Percentiles rank a stretch among this genome's conserved stretches.
Conservation (phyloP, 2,888 invertebrate species). For the Caenorhabditis doughertyi region DNA sequence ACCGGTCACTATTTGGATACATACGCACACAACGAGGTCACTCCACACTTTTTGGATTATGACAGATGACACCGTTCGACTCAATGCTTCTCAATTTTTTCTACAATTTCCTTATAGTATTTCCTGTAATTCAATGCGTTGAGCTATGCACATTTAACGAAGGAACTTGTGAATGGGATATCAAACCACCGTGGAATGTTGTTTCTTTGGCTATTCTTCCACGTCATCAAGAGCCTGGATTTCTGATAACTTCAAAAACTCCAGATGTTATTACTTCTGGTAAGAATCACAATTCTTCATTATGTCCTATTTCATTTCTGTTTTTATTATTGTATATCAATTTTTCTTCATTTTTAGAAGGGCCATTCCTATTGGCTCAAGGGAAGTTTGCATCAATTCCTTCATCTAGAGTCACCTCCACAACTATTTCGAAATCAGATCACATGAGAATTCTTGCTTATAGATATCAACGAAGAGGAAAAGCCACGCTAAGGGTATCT, state of each 20-base stretch:
- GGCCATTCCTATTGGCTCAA: constrained; percentile 59
- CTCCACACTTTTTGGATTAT: constrained; percentile 26
- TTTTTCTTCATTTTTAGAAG: constrained; percentile 25
- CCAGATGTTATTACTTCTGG: constrained; percentile 39
- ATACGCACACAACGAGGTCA: constrained; percentile 40
- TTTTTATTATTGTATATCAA: neutral
- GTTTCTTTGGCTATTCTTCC: constrained; percentile 45
- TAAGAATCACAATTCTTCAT: neutral
- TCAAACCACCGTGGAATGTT: constrained; percentile 63
- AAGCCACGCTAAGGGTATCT: constrained; percentile 30
- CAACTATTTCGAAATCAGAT: constrained; percentile 34
- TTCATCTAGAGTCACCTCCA: constrained; percentile 13
- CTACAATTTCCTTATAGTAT: neutral
- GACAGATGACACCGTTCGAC: constrained; percentile 37
- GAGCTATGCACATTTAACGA: constrained; percentile 59
- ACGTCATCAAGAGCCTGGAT: constrained; percentile 30
- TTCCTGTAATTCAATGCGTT: constrained; percentile 4
- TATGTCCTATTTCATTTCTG: no score
- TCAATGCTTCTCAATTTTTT: constrained; percentile 28
- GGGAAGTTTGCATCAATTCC: constrained; percentile 43
- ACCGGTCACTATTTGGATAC: constrained; percentile 44
- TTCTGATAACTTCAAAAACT: constrained; percentile 4
- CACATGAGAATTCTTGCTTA: constrained; percentile 53
- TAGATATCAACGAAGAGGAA: constrained; percentile 47
- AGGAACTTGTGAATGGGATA: constrained; percentile 57